Conservation (phyloP, 2,888 invertebrate genomes). For the Siphlonurus alternatus region DNA sequence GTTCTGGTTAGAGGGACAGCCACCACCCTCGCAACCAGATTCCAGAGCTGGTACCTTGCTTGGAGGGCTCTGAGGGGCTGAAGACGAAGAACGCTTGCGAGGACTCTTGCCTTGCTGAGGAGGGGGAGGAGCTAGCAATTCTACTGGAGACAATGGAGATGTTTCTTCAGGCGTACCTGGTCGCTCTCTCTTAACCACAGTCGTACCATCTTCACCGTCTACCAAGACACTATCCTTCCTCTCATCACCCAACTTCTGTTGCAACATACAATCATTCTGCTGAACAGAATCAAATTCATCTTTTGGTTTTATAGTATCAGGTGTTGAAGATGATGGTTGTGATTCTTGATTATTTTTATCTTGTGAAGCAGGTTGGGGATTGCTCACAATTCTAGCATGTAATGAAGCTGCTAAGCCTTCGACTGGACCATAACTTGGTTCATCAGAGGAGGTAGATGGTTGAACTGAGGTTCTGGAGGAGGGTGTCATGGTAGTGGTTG, state of each 20-base stretch:
- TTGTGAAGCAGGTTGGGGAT: constrained; percentile 20
- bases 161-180: background rate
- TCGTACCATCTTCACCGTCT: background rate
- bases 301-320: background rate
- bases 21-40: background rate
- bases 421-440: constrained; percentile 19
- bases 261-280: background rate
- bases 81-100: background rate
- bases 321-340: background rate
- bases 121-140: background rate
- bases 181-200: background rate
- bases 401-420: constrained; percentile 68
- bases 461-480: too few relatives aligned
- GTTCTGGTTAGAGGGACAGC: too few relatives aligned
- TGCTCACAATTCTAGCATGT: constrained; percentile 57
- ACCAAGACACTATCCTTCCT: background rate
- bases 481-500: background rate
- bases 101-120: background rate
- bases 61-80: background rate
- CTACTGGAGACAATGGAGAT: background rate
- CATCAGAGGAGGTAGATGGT: background rate
- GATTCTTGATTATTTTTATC: background rate
- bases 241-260: background rate
- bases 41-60: background rate
- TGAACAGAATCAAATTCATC: background rate